Conservation (phyloP, 2,113 vertebrate genomes). For the Fukomys damarensis region DNA sequence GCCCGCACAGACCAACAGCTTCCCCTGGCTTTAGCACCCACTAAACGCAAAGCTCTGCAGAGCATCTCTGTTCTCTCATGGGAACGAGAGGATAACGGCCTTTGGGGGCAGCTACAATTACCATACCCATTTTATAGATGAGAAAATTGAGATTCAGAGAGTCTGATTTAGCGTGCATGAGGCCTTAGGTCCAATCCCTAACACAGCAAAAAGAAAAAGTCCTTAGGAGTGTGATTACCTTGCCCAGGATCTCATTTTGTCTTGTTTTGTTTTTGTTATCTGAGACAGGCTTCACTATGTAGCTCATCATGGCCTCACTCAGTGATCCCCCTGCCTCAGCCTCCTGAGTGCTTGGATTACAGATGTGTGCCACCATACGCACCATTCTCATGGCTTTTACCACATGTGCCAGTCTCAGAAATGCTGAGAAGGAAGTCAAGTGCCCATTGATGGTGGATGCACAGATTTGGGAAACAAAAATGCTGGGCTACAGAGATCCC, state of each 20-base stretch:
- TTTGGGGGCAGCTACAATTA: background rate
- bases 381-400: background rate
- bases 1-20: background rate
- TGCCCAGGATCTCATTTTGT: background rate
- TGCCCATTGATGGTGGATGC: background rate
- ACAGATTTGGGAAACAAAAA: background rate
- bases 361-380: background rate
- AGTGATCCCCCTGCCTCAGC: background rate
- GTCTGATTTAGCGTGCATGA: background rate
- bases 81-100: background rate
- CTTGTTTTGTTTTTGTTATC: background rate
- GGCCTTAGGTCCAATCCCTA: background rate
- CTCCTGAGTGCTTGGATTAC: background rate
- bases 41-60: background rate
- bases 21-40: background rate
- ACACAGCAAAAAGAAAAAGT: background rate
- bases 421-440: background rate
- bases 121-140: background rate
- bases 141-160: slow-evolving; percentile 24
- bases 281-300: background rate
- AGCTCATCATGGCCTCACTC: background rate
- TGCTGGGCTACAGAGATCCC: background rate
- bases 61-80: background rate
- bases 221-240: background rate
- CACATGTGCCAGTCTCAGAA: background rate